These are phyloP conservation scores for Boulengeromyrus knoepffleri DNA, from an alignment of 2,113 vertebrate genomes.

Conservation along the genomic window DNA sequence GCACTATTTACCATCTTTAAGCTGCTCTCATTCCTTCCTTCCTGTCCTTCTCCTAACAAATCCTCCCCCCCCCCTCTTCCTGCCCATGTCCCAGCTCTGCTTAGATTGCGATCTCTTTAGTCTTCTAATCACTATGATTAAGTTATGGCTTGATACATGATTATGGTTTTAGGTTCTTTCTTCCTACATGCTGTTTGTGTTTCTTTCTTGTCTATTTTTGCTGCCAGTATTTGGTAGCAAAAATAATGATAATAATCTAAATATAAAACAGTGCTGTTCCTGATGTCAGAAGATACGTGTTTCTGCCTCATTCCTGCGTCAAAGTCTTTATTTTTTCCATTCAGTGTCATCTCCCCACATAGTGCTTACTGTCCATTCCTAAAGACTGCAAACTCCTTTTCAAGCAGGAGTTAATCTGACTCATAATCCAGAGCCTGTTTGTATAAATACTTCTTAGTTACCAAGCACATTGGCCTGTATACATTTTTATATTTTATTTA, in stretches of 20 bases:
- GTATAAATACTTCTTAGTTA: not conserved
- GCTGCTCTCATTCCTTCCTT: not conserved
- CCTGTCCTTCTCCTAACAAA: not conserved
- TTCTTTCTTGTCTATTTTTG: not conserved
- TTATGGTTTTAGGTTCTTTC: conserved; percentile 2
- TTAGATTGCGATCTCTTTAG: not conserved
- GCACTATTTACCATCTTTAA: not conserved
- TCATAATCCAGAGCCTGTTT: not conserved
- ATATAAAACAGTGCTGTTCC: not conserved
- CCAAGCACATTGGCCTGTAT: not conserved
- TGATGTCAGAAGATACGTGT: not conserved
- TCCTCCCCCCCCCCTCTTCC: not conserved
- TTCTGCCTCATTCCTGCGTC: not conserved
- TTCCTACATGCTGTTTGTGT: not conserved
- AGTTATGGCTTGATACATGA: not conserved
- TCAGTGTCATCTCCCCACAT: not conserved
- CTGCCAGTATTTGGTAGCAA: not conserved
- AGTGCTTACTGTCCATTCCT: not conserved
- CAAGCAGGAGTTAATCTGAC: not conserved
- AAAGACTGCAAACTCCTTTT: not conserved
- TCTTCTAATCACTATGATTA: conserved; percentile 16
- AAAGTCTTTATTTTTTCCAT: not conserved
- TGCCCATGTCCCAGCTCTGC: not conserved
- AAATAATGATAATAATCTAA: not conserved
- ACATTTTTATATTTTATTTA: not conserved